Evolutionary conservation across 2,113 vertebrate species (phyloP).

Genomic region (Sinocyclocheilus rhinocerous): DNA sequence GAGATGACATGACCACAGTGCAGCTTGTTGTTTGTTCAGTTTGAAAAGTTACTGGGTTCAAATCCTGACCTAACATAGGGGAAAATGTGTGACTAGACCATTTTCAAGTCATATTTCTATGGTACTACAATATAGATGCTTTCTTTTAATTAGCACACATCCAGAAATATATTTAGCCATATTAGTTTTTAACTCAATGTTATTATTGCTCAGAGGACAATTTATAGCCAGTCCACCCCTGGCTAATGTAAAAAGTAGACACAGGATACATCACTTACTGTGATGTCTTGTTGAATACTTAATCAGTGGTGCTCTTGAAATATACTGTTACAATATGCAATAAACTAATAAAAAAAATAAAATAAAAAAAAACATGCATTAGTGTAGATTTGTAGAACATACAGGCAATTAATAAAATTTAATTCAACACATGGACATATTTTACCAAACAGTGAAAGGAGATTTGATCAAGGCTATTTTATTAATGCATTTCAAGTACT

Average conservation of each 20-base stretch:
- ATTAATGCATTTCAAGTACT: constrained; percentile 97
- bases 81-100: not conserved
- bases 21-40: not conserved
- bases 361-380: not conserved
- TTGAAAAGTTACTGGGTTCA: not conserved
- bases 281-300: not conserved
- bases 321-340: not conserved
- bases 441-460: not conserved
- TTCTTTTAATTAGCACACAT: not conserved
- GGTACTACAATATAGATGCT: not conserved
- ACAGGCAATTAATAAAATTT: not conserved
- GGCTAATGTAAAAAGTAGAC: not conserved
- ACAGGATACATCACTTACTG: not conserved
- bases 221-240: not conserved
- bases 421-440: not conserved
- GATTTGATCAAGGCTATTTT: constrained; percentile 86
- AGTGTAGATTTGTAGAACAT: not conserved
- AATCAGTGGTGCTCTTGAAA: not conserved
- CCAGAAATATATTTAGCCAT: not conserved
- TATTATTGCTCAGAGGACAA: not conserved
- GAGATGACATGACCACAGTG: not conserved
- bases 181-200: not conserved
- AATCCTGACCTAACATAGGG: not conserved
- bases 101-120: not conserved
- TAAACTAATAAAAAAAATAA: not conserved